These are phyloP conservation scores for Pemphredon lugubris DNA, from an alignment of 2,888 invertebrate species.

Conservation along the genomic window DNA sequence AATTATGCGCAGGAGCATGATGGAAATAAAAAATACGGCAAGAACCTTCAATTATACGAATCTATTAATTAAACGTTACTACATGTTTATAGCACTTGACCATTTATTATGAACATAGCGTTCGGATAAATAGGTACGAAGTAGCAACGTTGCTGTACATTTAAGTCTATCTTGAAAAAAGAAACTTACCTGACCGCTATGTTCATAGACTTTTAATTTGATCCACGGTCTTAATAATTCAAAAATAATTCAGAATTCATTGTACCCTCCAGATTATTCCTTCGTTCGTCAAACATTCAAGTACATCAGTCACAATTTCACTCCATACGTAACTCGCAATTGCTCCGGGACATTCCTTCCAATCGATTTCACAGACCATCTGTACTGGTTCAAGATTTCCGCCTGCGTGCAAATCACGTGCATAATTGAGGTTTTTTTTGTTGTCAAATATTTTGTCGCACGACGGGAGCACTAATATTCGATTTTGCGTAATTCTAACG, in stretches of 20 bases:
- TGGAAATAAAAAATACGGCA: constrained; percentile 58
- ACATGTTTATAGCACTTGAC: too few relatives aligned
- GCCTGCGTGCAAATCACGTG: constrained; percentile 57
- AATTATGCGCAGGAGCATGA: constrained; percentile 63
- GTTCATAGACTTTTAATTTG: constrained; percentile 33
- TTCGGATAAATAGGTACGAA: constrained; percentile 19
- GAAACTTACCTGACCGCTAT: constrained; percentile 48
- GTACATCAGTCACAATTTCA: constrained; percentile 76
- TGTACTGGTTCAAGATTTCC: constrained; percentile 74
- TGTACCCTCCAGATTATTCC: constrained; percentile 70
- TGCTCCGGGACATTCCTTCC: constrained; percentile 71
- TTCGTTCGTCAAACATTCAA: constrained; percentile 72
- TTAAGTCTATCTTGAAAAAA: constrained; percentile 3
- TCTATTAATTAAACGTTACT: background rate
- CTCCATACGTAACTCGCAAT: constrained; percentile 74
- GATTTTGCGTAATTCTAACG: too few relatives aligned
- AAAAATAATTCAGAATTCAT: constrained; percentile 26
- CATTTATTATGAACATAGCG: constrained; percentile 40
- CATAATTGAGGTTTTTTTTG: background rate
- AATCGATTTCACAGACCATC: constrained; percentile 69
- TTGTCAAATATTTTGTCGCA: too few relatives aligned
- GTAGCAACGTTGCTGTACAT: background rate
- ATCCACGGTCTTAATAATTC: background rate
- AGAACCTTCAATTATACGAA: constrained; percentile 59
- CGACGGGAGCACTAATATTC: too few relatives aligned